phyloP scores from a whole-genome alignment of 2,113 vertebrate genomes.

The Myiagra hebetior region DNA sequence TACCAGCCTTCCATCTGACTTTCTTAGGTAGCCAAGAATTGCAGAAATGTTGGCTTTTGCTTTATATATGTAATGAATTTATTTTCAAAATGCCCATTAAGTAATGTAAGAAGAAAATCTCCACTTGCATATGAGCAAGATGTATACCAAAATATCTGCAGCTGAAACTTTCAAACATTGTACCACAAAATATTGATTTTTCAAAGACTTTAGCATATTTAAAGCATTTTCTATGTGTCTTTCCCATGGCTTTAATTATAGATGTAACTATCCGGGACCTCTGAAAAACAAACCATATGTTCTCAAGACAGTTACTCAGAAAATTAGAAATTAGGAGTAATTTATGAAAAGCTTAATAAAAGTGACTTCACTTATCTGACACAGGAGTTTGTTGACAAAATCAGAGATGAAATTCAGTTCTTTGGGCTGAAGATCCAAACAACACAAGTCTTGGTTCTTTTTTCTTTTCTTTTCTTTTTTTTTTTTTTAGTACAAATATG shows the following conservation, averaged over 20 bases:
- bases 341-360: background rate
- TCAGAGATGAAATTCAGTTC: background rate
- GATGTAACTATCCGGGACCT: background rate
- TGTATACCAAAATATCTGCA: background rate
- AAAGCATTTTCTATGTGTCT: background rate
- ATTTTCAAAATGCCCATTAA: background rate
- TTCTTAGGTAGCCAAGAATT: background rate
- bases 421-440: background rate
- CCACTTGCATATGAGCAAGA: background rate
- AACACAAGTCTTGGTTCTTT: background rate
- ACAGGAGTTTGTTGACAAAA: background rate
- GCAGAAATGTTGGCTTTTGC: background rate
- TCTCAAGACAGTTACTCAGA: background rate
- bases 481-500: background rate
- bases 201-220: background rate
- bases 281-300: background rate
- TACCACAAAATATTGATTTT: background rate
- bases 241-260: background rate
- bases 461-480: rapidly evolving
- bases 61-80: background rate
- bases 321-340: background rate
- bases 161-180: background rate
- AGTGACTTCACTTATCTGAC: background rate
- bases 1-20: background rate
- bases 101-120: background rate